A percentile compares a stretch with the other conserved stretches of the same genome.
Evolutionary conservation across 2,888 invertebrate species (phyloP).

Genomic region (Strigamia crassipes): DNA sequence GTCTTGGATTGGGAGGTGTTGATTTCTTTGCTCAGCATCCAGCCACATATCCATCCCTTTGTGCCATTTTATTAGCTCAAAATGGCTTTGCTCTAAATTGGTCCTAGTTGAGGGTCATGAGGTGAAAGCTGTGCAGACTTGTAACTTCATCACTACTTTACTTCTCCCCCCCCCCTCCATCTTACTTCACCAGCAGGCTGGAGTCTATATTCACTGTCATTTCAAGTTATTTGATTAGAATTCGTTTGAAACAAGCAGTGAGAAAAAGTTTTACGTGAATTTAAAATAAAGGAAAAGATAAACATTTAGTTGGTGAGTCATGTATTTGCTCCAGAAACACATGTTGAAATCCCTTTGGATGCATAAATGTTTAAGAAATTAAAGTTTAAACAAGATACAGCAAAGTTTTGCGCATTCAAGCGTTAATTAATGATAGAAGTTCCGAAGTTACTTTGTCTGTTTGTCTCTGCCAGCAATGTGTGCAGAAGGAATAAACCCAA

Average conservation of each 20-base stretch:
- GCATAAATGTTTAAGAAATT: too few relatives aligned
- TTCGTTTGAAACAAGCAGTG: neutral
- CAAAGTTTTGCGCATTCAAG: too few relatives aligned
- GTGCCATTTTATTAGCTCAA: conserved; percentile 24
- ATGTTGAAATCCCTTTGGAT: too few relatives aligned
- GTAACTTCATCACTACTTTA: neutral
- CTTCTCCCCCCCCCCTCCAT: neutral
- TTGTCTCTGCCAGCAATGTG: too few relatives aligned
- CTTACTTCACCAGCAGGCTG: neutral
- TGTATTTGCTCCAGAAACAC: too few relatives aligned
- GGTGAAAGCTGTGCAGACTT: neutral
- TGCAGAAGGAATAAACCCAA: too few relatives aligned
- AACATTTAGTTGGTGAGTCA: too few relatives aligned
- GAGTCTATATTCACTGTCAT: neutral
- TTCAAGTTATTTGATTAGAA: neutral
- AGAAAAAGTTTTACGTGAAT: neutral
- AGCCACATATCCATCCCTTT: neutral
- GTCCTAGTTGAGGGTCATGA: conserved; percentile 12
- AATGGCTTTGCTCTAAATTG: conserved; percentile 21
- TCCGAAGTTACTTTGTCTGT: too few relatives aligned
- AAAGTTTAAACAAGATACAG: too few relatives aligned
- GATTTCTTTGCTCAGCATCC: conserved; percentile 2
- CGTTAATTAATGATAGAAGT: too few relatives aligned
- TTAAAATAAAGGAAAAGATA: neutral
- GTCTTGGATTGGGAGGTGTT: neutral